These are phyloP conservation scores for Acanthoscelides obtectus DNA, from an alignment of 2,888 invertebrate species.

Conservation along the genomic window DNA sequence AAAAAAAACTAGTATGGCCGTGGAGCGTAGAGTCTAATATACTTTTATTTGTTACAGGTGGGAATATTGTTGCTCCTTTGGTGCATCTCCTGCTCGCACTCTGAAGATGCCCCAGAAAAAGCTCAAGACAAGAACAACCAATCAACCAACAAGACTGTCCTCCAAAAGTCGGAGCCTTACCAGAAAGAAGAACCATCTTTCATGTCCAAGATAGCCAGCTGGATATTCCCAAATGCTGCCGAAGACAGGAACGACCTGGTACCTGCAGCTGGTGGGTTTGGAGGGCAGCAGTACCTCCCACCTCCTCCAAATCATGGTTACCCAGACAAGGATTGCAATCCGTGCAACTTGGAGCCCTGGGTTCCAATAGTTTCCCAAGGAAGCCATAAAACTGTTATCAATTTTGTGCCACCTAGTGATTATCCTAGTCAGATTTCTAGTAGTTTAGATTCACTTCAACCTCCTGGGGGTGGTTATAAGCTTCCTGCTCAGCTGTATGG, in stretches of 20 bases:
- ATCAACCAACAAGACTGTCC: slow-evolving; percentile 37
- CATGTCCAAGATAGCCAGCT: slow-evolving; percentile 56
- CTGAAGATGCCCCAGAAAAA: slow-evolving; percentile 25
- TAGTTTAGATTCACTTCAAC: slow-evolving; percentile 13
- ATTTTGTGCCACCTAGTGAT: slow-evolving; percentile 33
- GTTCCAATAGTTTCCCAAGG: slow-evolving; percentile 61
- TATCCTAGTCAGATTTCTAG: slow-evolving; percentile 20
- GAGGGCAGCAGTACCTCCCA: slow-evolving; percentile 30
- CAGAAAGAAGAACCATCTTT: slow-evolving; percentile 47
- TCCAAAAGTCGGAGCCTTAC: slow-evolving; percentile 35
- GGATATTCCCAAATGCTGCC: slow-evolving; percentile 52
- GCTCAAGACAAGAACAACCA: slow-evolving; percentile 28
- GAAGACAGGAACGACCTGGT: slow-evolving; percentile 19
- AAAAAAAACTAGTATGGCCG: no score
- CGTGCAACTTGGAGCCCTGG: slow-evolving; percentile 79
- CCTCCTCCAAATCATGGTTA: slow-evolving; percentile 21
- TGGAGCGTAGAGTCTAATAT: no score
- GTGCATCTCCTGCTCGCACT: slow-evolving; percentile 13
- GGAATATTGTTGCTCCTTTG: slow-evolving; percentile 12
- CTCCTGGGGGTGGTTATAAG: slow-evolving; percentile 9
- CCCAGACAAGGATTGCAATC: slow-evolving; percentile 57
- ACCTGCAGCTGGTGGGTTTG: slow-evolving; percentile 22
- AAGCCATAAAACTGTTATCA: slow-evolving; percentile 34
- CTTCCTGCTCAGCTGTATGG: slow-evolving; percentile 7
- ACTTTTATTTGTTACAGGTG: slow-evolving; percentile 23